A percentile compares a stretch with the other conserved stretches of the same genome.
Evolutionary conservation across 2,797 vertebrate species (phyloP).

Genomic region (Malacoraja senta): DNA sequence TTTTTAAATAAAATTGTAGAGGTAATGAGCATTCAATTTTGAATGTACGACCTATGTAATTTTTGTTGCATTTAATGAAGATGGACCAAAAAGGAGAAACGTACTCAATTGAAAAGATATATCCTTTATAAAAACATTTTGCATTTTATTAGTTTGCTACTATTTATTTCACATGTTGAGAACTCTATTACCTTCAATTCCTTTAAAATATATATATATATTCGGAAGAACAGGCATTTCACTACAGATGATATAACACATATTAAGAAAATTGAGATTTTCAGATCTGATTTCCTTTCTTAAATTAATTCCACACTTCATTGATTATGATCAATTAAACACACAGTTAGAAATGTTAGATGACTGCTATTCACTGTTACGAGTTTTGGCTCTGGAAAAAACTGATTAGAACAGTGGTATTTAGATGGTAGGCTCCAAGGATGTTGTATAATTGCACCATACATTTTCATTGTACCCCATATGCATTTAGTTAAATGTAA

Average conservation of each 20-base stretch:
- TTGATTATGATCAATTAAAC: not conserved
- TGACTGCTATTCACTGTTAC: not conserved
- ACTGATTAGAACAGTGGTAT: not conserved
- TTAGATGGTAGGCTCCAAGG: not conserved
- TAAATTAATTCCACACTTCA: not conserved
- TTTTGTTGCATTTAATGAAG: not conserved
- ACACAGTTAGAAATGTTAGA: not conserved
- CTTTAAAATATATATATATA: not conserved
- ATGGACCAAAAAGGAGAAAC: not conserved
- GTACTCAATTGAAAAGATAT: not conserved
- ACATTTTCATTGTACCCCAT: not conserved
- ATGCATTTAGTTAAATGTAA: not conserved
- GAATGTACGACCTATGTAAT: too few species aligned
- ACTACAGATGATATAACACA: not conserved
- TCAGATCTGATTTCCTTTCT: not conserved
- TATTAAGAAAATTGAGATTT: not conserved
- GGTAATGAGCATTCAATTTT: too few species aligned
- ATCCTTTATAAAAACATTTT: not conserved
- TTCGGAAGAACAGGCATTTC: not conserved
- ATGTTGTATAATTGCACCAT: not conserved
- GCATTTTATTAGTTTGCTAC: not conserved
- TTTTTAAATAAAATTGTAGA: too few species aligned
- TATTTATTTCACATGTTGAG: not conserved
- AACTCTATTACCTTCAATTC: not conserved
- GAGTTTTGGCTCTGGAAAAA: not conserved